Base-by-base conservation (phyloP, 2,113 vertebrate species). In the Sorex fumeus region DNA sequence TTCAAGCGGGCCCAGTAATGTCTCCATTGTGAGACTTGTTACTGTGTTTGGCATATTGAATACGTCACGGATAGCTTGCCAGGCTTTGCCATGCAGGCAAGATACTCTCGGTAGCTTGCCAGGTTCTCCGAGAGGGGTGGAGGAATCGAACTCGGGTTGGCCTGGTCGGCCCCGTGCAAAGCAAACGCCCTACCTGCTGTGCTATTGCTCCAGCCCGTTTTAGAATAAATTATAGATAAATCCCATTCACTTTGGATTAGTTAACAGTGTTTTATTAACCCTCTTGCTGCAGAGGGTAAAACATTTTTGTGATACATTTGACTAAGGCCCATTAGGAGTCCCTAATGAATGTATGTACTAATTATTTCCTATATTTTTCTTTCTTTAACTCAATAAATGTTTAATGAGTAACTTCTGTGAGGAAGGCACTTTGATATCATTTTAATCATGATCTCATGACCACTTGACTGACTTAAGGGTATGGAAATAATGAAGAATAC, bases 401-500 rank as follows among this genome's bases (percentile, higher is more conserved):
- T 76, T 94, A 88, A 84, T 72, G 78, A 91, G 53, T 62, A 45
- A 28, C 40, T 72, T 79, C 70, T 32, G 0, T 32, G 62, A 90
- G 18, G 8, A 53, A 84, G 69, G 21, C 10, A 67, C 28, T 50
- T 3, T 82, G 19, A 36, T 43, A 30, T 9, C 43, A 78, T 13
- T 75, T 77, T 86, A 75, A 82, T 92, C 81, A 45, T 93, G 66
- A 75, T 69, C 36, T 50, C 84, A 11, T 66, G 79, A n/a, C 3
- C 1, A 71, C 27, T 21, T 82, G 72, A 25, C 47, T 67, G 32
- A 67, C 74, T 89, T 60, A 94, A 94, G n/a, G 12, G 3, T 50
- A 81, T 47, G 76, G 64, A 92, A 84, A 92, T 86, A 91, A 88
- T 78, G 60, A 91, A 67, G 88, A 76, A 71, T 66, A 66, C 53